A percentile compares a stretch with the other conserved stretches of the same genome.
phyloP scores from a whole-genome alignment of 2,113 vertebrate species.

The Clarias macrocephalus region DNA sequence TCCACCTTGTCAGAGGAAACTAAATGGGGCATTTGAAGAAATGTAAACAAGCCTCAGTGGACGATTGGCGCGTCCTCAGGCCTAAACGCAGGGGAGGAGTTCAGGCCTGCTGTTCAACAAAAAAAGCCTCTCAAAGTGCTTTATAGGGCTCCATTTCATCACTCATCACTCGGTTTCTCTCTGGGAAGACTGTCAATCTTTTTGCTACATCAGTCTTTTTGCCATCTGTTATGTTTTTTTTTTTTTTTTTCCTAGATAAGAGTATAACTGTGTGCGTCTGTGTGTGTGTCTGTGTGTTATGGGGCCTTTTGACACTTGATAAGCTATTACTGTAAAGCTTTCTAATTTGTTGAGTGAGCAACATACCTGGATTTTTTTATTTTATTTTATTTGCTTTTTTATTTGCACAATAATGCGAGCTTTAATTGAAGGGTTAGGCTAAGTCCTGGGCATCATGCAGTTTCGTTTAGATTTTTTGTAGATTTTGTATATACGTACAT shows the following conservation, averaged over 20 bases:
- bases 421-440: background rate
- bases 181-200: constrained; percentile 27
- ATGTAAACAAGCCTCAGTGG: constrained; percentile 99
- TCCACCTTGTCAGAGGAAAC: constrained; percentile 95
- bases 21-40: constrained; percentile 99
- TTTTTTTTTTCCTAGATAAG: background rate
- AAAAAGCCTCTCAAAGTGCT: constrained; percentile 17
- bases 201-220: constrained; percentile 30
- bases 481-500: background rate
- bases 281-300: background rate
- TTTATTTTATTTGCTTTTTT: too few species aligned
- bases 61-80: constrained; percentile 89
- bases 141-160: constrained; percentile 14
- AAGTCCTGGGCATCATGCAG: background rate
- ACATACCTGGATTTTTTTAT: background rate
- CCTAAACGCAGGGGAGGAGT: constrained; percentile 76
- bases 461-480: background rate
- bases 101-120: constrained; percentile 66
- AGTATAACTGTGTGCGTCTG: background rate
- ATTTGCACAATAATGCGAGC: background rate
- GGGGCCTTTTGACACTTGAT: background rate
- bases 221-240: constrained; percentile 33
- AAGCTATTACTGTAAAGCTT: background rate
- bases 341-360: background rate
- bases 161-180: constrained; percentile 21